Evolutionary conservation across 2,888 invertebrate species (phyloP).

Genomic region (Phalangium opilio): DNA sequence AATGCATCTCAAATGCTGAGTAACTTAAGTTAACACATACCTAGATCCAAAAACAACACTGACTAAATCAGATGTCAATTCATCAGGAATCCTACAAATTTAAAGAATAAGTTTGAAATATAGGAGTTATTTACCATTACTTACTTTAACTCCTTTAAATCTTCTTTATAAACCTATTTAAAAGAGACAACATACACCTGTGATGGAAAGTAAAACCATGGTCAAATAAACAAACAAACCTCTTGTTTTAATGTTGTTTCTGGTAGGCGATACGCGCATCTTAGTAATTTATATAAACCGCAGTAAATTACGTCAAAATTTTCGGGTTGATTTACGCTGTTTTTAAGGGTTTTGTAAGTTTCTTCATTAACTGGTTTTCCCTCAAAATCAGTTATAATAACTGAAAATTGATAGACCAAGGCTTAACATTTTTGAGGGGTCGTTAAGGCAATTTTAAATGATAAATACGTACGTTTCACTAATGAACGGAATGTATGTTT

Average conservation of each 20-base stretch:
- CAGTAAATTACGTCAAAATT: conserved; percentile 12
- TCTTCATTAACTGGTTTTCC: conserved; percentile 8
- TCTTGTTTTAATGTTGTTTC: conserved; percentile 13
- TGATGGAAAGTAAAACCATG: too few relatives aligned
- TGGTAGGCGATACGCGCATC: conserved; percentile 11
- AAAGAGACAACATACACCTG: neutral
- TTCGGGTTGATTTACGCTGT: neutral
- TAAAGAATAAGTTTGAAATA: too few relatives aligned
- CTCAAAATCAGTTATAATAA: conserved; percentile 11
- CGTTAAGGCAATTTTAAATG: too few relatives aligned
- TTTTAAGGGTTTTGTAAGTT: conserved; percentile 10
- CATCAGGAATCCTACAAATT: conserved; percentile 9
- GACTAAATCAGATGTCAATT: conserved; percentile 11
- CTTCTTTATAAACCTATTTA: conserved; percentile 13
- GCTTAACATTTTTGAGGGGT: too few relatives aligned
- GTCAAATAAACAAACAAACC: conserved; percentile 1
- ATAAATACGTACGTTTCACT: conserved; percentile 9
- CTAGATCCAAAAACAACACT: conserved; percentile 12
- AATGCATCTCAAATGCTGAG: too few relatives aligned
- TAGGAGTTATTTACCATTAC: neutral
- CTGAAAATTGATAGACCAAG: conserved; percentile 5
- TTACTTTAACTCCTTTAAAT: conserved; percentile 13
- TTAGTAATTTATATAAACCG: conserved; percentile 8
- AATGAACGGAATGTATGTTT: conserved; percentile 9
- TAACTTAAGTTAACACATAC: conserved; percentile 1